Evolutionary conservation across 2,113 vertebrate species (phyloP).

Genomic region (Isurus oxyrinchus): DNA sequence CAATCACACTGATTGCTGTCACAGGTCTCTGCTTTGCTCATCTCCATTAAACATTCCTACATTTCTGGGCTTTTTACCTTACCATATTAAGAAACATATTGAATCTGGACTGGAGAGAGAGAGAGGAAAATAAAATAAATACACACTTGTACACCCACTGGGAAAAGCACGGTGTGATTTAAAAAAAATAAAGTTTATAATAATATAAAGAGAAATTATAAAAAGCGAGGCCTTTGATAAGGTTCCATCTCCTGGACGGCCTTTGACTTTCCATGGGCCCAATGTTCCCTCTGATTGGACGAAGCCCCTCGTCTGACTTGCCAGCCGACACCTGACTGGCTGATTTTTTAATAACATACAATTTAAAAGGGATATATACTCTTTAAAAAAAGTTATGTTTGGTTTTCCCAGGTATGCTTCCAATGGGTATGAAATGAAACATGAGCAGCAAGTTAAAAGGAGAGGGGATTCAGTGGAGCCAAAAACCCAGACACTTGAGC

Average conservation of each 20-base stretch:
- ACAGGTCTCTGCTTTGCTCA: neutral
- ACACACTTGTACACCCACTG: neutral
- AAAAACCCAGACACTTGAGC: no score
- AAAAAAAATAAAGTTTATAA: neutral
- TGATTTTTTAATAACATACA: neutral
- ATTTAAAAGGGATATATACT: neutral
- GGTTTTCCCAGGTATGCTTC: neutral
- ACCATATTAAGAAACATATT: neutral
- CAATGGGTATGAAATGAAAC: neutral
- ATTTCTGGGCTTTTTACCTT: neutral
- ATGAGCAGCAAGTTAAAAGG: no score
- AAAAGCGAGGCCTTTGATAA: constrained; percentile 2
- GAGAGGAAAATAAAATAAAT: neutral
- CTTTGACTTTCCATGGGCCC: constrained; percentile 31
- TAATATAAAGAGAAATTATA: neutral
- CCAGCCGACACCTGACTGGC: neutral
- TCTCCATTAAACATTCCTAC: neutral
- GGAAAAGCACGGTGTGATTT: neutral
- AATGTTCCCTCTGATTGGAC: constrained; percentile 49
- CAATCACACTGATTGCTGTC: neutral
- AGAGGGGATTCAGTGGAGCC: no score
- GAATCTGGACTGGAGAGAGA: neutral
- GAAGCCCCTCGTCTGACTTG: constrained; percentile 52
- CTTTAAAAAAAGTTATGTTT: neutral
- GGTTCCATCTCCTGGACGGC: constrained; percentile 19